Base-by-base conservation (phyloP, 1,140 invertebrate species). In the Oppia nitens region DNA sequence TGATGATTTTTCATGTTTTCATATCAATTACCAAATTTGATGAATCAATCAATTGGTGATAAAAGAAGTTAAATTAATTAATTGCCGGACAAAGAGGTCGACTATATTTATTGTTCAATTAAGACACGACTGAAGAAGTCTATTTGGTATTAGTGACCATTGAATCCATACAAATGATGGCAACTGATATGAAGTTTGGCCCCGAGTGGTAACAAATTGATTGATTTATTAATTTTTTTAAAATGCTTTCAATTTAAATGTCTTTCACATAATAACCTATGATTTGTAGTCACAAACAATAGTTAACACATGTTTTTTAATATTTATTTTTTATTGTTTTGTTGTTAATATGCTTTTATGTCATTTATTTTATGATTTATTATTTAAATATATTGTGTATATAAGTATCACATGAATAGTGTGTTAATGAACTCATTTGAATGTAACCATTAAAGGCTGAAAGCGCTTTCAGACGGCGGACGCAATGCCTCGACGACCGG, bases 151-250 rank as follows among this genome's bases (percentile, higher is more conserved):
- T n/a, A n/a, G n/a, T n/a, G n/a, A n/a, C n/a, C n/a, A n/a, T n/a
- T n/a, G n/a, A 23, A 51, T 25, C 49, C 6, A 23, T 20, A 28
- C 14, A 51, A 58, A 67, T 66, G 63, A 65, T 67, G 50, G 71
- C 71, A 64, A 71, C 71, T 53, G 67, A 72, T 51, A 64, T 76
- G 64, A 76, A 75, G 62, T 76, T 76, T 70, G 75, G 75, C 51
- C 75, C 75, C 55, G 74, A 76, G 64, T 76, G 75, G 74, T 70
- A 63, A n/a, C n/a, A n/a, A n/a, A n/a, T 64, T 58, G 60, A 24
- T 14, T 51, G 40, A 23, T 59, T 55, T 28, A 29, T 14, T n/a
- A n/a, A n/a, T n/a, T n/a, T n/a, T n/a, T n/a, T n/a, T n/a, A n/a
- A n/a, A n/a, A n/a, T n/a, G n/a, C 32, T 40, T 40, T 40, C 32